A percentile compares a stretch with the other conserved stretches of the same genome.
Conservation (phyloP, 2,113 vertebrate species). For the Strix uralensis region DNA sequence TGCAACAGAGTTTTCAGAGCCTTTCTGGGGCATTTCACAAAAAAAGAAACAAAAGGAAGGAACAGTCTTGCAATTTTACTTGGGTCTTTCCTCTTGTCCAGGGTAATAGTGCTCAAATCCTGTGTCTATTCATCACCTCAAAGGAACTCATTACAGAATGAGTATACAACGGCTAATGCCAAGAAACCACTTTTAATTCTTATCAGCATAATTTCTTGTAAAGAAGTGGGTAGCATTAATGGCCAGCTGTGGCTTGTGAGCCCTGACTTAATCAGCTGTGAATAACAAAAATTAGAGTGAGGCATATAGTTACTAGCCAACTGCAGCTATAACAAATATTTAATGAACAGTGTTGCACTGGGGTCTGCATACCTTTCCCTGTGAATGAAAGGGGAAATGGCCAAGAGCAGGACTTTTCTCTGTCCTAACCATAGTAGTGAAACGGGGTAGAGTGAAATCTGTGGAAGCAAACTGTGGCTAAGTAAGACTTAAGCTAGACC, state of each 20-base stretch:
- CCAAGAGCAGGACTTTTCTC: background rate
- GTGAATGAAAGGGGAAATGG: background rate
- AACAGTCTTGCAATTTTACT: background rate
- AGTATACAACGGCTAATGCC: conserved; percentile 17
- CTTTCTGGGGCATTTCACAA: background rate
- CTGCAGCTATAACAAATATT: background rate
- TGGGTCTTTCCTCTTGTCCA: background rate
- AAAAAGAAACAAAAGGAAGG: background rate
- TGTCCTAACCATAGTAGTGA: background rate
- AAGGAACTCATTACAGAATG: conserved; percentile 27
- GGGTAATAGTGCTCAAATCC: background rate
- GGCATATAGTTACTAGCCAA: background rate
- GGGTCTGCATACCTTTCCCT: background rate
- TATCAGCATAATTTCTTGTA: conserved; percentile 46
- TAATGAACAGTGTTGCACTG: background rate
- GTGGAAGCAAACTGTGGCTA: background rate
- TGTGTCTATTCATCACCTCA: background rate
- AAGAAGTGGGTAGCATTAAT: conserved; percentile 14
- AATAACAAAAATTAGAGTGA: conserved; percentile 41
- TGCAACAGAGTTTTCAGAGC: background rate
- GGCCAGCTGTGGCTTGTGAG: conserved; percentile 51
- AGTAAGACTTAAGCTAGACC: background rate
- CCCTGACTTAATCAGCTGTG: background rate
- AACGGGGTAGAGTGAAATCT: background rate
- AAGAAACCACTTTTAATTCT: conserved; percentile 56